phyloP scores from a whole-genome alignment of 2,888 invertebrate genomes.

The Eustalomyia histrio region DNA sequence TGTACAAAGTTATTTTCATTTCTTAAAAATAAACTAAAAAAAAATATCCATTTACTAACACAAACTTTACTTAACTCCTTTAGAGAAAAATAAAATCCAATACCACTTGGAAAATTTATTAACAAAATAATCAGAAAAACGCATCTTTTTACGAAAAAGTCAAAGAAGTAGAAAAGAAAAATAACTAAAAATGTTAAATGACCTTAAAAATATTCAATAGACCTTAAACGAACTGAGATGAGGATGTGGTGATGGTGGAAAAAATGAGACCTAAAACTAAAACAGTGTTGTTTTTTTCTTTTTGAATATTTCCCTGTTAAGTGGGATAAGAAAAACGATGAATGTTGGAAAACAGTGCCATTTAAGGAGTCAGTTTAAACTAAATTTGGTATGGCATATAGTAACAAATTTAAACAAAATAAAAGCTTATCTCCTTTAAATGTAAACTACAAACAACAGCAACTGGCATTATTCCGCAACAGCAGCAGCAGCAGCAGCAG shows the following conservation, averaged over 20 bases:
- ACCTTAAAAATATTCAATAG: constrained; percentile 62
- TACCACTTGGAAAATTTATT: constrained; percentile 51
- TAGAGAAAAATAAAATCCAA: constrained; percentile 10
- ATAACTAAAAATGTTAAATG: constrained; percentile 51
- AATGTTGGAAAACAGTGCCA: constrained; percentile 17
- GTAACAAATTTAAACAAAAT: constrained; percentile 43
- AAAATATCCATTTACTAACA: constrained; percentile 15
- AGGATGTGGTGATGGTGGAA: neutral
- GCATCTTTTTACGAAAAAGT: constrained; percentile 45
- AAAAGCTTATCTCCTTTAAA: constrained; percentile 52
- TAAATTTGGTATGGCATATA: constrained; percentile 52
- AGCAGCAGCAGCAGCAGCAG: constrained; percentile 39
- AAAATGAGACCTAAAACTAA: constrained; percentile 36
- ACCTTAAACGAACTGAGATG: constrained; percentile 51
- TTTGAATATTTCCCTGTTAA: neutral
- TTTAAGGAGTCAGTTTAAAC: constrained; percentile 60
- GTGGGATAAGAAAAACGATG: constrained; percentile 14
- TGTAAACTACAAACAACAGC: constrained; percentile 1
- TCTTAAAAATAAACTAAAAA: constrained; percentile 24
- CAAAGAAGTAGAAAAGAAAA: neutral
- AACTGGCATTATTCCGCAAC: constrained; percentile 29
- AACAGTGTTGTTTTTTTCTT: neutral
- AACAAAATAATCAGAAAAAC: constrained; percentile 62
- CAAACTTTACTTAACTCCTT: constrained; percentile 23
- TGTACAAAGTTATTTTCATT: constrained; percentile 42